Evolutionary conservation across 1,140 invertebrate species (phyloP).

Genomic region (Aphelinus certus): DNA sequence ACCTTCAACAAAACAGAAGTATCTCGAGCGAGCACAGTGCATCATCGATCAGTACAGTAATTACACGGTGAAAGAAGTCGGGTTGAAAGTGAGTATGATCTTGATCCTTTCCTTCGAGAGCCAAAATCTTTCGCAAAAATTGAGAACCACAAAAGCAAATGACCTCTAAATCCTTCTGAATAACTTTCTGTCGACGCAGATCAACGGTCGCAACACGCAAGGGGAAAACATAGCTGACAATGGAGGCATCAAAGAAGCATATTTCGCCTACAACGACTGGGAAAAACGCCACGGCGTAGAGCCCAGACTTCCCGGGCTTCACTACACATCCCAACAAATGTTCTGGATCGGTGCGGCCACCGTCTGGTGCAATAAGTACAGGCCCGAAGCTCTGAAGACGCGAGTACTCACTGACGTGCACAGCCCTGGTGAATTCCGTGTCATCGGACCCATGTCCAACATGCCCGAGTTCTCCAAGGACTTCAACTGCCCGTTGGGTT

Average conservation of each 20-base stretch:
- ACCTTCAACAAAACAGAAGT: conserved; percentile 33
- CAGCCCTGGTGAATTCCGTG: conserved; percentile 77
- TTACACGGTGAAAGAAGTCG: conserved; percentile 69
- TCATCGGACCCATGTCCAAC: conserved; percentile 74
- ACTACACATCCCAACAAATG: conserved; percentile 70
- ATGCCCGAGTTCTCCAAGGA: conserved; percentile 71
- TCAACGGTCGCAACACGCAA: conserved; percentile 72
- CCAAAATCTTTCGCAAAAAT: background rate
- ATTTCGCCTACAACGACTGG: conserved; percentile 66
- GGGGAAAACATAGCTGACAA: conserved; percentile 75
- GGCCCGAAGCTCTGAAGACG: conserved; percentile 59
- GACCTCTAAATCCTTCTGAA: background rate
- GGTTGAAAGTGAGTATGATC: conserved; percentile 64
- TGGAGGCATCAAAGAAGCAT: conserved; percentile 70
- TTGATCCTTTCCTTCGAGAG: too few species aligned
- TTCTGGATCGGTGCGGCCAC: conserved; percentile 69
- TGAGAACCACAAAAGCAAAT: background rate
- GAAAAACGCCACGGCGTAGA: conserved; percentile 50
- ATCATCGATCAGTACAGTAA: conserved; percentile 78
- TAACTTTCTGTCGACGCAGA: conserved; percentile 45
- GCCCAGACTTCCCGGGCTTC: conserved; percentile 64
- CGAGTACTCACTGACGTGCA: conserved; percentile 78
- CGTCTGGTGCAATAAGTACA: conserved; percentile 63
- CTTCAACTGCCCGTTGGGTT: conserved; percentile 70
- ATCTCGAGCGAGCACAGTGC: conserved; percentile 68